A percentile compares a stretch with the other conserved stretches of the same genome.
These are phyloP conservation scores for Brassicogethes aeneus DNA, from an alignment of 2,888 invertebrate species.

Conservation along the genomic window DNA sequence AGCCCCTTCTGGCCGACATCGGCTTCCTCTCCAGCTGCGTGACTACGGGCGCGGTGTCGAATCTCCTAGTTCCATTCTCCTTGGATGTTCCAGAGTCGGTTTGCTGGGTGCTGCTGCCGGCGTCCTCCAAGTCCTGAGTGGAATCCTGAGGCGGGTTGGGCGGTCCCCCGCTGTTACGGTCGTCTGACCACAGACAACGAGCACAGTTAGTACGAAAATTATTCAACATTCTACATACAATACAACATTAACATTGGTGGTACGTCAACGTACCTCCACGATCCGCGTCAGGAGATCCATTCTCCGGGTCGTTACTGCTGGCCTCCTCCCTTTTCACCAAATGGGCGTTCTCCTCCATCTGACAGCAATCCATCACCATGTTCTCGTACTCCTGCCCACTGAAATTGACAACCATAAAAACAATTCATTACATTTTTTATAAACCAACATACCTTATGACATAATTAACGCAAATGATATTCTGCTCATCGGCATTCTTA, in stretches of 20 bases:
- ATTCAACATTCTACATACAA: no score
- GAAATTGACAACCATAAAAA: slow-evolving; percentile 29
- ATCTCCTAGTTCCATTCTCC: slow-evolving; percentile 44
- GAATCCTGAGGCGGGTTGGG: slow-evolving; percentile 41
- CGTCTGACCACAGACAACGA: slow-evolving; percentile 43
- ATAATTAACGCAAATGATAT: slow-evolving; percentile 95
- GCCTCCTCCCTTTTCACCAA: slow-evolving; percentile 79
- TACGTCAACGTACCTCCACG: slow-evolving; percentile 51
- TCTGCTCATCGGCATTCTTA: slow-evolving; percentile 94
- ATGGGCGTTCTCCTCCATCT: slow-evolving; percentile 74
- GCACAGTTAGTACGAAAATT: slow-evolving; percentile 31
- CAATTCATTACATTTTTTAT: slow-evolving; percentile 1
- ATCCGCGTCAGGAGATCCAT: slow-evolving; percentile 82
- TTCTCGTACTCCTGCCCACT: slow-evolving; percentile 85
- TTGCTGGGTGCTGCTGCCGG: slow-evolving; percentile 22
- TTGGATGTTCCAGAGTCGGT: slow-evolving; percentile 33
- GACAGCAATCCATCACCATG: slow-evolving; percentile 89
- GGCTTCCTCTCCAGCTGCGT: slow-evolving; percentile 41
- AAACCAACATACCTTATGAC: slow-evolving; percentile 70
- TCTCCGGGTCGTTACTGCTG: slow-evolving; percentile 67
- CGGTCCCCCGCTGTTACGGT: slow-evolving; percentile 48
- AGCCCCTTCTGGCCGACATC: slow-evolving; percentile 41
- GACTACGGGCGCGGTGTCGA: slow-evolving; percentile 41
- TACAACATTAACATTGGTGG: slow-evolving; percentile 36
- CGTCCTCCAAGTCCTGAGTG: slow-evolving; percentile 35